phyloP scores from a whole-genome alignment of 2,113 vertebrate species.

The Lepidothrix coronata region DNA sequence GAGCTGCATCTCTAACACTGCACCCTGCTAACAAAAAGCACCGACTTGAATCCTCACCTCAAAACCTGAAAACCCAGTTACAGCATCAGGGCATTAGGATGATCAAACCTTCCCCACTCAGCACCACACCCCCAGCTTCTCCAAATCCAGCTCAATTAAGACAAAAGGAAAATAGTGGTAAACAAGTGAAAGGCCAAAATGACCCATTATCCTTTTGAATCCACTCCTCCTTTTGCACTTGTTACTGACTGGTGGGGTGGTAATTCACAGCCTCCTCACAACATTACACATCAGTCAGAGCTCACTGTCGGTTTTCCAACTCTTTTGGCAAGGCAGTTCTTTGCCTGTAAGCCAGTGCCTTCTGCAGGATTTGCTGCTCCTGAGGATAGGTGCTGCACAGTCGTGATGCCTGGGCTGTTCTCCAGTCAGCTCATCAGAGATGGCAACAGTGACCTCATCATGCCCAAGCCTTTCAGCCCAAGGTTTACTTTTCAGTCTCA shows the following conservation, averaged over 20 bases:
- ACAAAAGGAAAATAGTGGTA: neutral
- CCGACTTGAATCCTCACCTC: neutral
- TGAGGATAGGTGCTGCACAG: neutral
- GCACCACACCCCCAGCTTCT: neutral
- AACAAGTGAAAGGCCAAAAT: neutral
- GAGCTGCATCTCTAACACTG: neutral
- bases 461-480: neutral
- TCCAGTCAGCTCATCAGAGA: neutral
- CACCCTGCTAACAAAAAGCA: neutral
- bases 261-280: neutral
- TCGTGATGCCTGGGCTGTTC: rapidly evolving
- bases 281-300: neutral
- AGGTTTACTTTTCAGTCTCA: neutral
- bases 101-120: neutral
- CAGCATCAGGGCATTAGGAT: neutral
- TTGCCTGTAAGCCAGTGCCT: neutral
- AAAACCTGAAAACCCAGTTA: neutral
- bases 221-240: neutral
- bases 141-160: neutral
- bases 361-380: neutral
- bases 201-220: neutral
- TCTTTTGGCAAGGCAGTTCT: neutral
- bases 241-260: too few species aligned
- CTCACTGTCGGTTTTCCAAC: neutral
- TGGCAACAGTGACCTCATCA: neutral